Base-by-base conservation (phyloP, 2,113 vertebrate species). In the Forbesichthys papilliferus region DNA sequence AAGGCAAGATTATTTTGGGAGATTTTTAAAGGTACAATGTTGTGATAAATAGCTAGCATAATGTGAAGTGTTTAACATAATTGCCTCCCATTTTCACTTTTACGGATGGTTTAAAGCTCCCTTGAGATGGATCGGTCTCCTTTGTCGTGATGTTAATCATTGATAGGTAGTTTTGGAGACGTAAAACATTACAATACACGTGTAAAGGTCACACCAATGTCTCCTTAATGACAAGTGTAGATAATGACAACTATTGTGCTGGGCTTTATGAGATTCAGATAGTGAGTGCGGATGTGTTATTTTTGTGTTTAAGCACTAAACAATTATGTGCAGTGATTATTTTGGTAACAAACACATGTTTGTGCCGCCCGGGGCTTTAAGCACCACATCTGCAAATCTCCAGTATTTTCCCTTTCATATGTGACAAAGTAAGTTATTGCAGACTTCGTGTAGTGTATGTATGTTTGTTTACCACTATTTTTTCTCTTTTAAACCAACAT, bases 91-190 rank as follows among this genome's bases (percentile, higher is more conserved):
- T 89, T 90, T 88, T 90, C 84, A 81, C 83, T 88, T 89, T 92
- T 87, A 90, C 72, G 88, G 86, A 83, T 88, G 88, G 84, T 88
- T 91, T 89, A 64, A 81, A 78, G 84, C 81, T 80, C 81, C 83
- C 80, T 62, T 73, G 67, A 80, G 75, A 79, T 64, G 65, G 71
- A 69, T 69, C 76, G 74, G 70, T 68, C 52, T 73, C 75, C 68
- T 81, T 88, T 89, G 88, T 85, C 83, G 91, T 42, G 82, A 84
- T 83, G 86, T 80, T 91, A 90, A 90, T 91, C 85, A 85, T 80
- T 74, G 82, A 82, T 87, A 71, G 57, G 66, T 68, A 82, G 80
- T 82, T 90, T 78, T 87, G 73, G 82, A 81, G 73, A 80, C 68
- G 64, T 77, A 78, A 91, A 77, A 88, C 82, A 86, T 59, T 72